Evolutionary conservation across 2,113 vertebrate genomes (phyloP).

Genomic region (Speoplatyrhinus poulsoni): DNA sequence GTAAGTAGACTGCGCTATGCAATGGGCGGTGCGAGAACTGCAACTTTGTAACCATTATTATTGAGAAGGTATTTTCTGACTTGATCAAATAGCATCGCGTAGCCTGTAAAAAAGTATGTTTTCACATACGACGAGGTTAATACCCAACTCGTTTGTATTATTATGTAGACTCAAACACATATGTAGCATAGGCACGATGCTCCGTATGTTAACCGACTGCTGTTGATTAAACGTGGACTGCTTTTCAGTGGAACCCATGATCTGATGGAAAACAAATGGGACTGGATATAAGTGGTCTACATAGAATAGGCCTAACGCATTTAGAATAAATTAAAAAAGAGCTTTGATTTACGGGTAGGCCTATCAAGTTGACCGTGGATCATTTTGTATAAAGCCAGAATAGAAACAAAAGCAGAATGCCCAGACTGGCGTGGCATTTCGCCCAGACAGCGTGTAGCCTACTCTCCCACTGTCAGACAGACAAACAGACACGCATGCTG

Average conservation of each 20-base stretch:
- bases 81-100: background rate
- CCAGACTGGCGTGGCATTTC: slow-evolving; percentile 58
- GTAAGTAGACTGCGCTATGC: slow-evolving; percentile 39
- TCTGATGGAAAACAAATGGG: slow-evolving; percentile 19
- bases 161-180: slow-evolving; percentile 27
- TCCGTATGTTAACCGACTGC: background rate
- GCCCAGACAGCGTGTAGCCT: too few relatives aligned
- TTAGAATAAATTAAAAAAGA: slow-evolving; percentile 6
- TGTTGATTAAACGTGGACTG: slow-evolving; percentile 52
- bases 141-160: slow-evolving; percentile 22
- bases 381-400: background rate
- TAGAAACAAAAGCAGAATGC: slow-evolving; percentile 52
- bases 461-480: background rate
- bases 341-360: slow-evolving; percentile 18
- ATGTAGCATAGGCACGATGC: slow-evolving; percentile 55
- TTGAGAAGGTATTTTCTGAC: slow-evolving; percentile 23
- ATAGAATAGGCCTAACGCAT: slow-evolving; percentile 19
- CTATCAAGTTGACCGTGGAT: too few relatives aligned
- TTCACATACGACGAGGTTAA: background rate
- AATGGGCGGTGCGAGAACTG: slow-evolving; percentile 50
- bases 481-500: background rate
- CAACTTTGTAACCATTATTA: slow-evolving; percentile 58
- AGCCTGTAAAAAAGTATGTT: background rate
- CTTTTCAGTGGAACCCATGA: slow-evolving; percentile 26
- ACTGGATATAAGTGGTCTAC: background rate